Percentiles rank a stretch among this genome's conserved stretches.
Evolutionary conservation across 1,140 invertebrate genomes (phyloP).

Genomic region (Danaus plexippus): DNA sequence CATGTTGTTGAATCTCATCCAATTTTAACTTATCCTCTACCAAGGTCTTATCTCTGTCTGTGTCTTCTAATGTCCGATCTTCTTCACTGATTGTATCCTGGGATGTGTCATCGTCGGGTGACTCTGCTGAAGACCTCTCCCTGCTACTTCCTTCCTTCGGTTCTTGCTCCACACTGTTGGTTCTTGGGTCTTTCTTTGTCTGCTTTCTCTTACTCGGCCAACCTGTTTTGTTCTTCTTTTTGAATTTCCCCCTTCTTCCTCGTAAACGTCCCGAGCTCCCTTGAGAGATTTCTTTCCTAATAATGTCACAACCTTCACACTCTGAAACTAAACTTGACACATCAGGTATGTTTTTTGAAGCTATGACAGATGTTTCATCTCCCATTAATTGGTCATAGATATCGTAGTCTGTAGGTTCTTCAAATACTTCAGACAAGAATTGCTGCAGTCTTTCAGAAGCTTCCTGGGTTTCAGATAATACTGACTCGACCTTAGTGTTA

Average conservation of each 20-base stretch:
- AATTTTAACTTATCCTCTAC: constrained; percentile 25
- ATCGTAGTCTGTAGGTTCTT: constrained; percentile 61
- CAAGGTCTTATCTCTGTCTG: constrained; percentile 33
- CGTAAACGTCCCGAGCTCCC: constrained; percentile 20
- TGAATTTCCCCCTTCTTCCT: constrained; percentile 51
- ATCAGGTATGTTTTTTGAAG: constrained; percentile 44
- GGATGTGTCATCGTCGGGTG: constrained; percentile 41
- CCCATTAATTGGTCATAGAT: constrained; percentile 50
- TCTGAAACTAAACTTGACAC: constrained; percentile 57
- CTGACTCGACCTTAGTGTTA: constrained; percentile 43
- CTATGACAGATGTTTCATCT: constrained; percentile 37
- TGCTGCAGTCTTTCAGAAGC: constrained; percentile 57
- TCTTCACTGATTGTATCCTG: constrained; percentile 44
- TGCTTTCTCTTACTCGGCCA: constrained; percentile 66
- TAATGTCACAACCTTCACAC: constrained; percentile 57
- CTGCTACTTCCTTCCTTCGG: constrained; percentile 39
- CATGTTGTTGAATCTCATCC: constrained; percentile 17
- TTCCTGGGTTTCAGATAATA: constrained; percentile 46
- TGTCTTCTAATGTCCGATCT: constrained; percentile 38
- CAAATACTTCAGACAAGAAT: constrained; percentile 63
- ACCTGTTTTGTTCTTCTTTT: constrained; percentile 69
- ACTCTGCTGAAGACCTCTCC: constrained; percentile 46
- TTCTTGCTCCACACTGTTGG: constrained; percentile 41
- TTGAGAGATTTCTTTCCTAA: constrained; percentile 56
- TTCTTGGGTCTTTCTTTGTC: constrained; percentile 39